Conservation (phyloP, 2,797 vertebrate species). For the Platyrinchus mystaceus region DNA sequence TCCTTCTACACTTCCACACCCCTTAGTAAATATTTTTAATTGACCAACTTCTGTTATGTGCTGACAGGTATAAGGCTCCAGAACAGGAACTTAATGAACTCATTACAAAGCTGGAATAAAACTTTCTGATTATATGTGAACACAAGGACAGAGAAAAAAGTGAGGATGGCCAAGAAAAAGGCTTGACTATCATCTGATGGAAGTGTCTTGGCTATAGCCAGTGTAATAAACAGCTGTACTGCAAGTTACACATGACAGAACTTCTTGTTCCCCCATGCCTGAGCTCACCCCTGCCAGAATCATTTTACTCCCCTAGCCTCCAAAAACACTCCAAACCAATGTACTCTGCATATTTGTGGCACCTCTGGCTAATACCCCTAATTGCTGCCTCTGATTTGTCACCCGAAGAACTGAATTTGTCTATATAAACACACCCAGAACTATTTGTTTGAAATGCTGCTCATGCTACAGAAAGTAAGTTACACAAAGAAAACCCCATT, state of each 20-base stretch:
- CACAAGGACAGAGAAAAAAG: not conserved
- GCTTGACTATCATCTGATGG: not conserved
- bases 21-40: not conserved
- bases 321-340: constrained; percentile 36
- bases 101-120: constrained; percentile 22
- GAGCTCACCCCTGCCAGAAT: constrained; percentile 27
- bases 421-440: constrained; percentile 5
- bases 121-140: not conserved
- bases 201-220: not conserved
- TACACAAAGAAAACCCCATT: constrained; percentile 21
- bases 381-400: constrained; percentile 45
- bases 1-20: not conserved
- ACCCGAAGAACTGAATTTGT: constrained; percentile 42
- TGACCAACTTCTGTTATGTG: not conserved
- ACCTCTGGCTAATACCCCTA: constrained; percentile 32
- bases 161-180: not conserved
- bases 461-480: constrained; percentile 39
- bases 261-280: constrained; percentile 22
- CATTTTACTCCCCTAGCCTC: not conserved
- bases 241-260: not conserved
- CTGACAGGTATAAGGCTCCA: constrained; percentile 3
- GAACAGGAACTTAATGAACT: constrained; percentile 8
- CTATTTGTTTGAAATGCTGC: constrained; percentile 40
- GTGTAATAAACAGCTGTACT: not conserved
- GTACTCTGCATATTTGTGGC: constrained; percentile 30